Conservation (phyloP, 1,140 invertebrate genomes). For the Nixonia krombeini region DNA sequence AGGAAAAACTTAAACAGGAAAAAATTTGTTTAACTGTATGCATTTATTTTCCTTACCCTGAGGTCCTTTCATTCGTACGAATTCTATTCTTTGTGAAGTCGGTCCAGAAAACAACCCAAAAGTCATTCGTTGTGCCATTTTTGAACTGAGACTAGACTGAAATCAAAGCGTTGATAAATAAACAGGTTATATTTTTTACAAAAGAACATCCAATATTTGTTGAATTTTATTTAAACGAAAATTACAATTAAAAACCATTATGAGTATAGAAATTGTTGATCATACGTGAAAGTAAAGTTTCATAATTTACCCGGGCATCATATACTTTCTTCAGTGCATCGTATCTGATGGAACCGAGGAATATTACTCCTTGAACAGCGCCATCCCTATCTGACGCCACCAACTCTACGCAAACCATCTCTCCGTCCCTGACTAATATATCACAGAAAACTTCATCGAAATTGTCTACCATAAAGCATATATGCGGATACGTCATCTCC, state of each 20-base stretch:
- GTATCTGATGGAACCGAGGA: conserved; percentile 96
- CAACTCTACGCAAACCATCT: conserved; percentile 98
- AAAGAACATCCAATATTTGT: too few species aligned
- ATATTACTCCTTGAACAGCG: conserved; percentile 91
- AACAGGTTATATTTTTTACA: too few species aligned
- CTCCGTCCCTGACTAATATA: conserved; percentile 95
- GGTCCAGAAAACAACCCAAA: conserved; percentile 89
- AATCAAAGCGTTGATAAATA: conserved; percentile 2
- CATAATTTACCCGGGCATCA: conserved; percentile 90
- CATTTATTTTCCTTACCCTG: conserved; percentile 73
- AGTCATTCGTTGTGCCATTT: conserved; percentile 96
- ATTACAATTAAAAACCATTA: too few species aligned
- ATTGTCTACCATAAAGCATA: conserved; percentile 99
- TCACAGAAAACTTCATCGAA: conserved; percentile 99
- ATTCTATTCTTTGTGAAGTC: conserved; percentile 91
- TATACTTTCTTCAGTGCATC: conserved; percentile 97
- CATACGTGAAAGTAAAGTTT: conserved; percentile 9
- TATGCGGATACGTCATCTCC: conserved; percentile 98
- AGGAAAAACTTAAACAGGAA: too few species aligned
- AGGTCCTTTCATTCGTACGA: conserved; percentile 97
- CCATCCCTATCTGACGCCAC: conserved; percentile 90
- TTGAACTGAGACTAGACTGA: conserved; percentile 93
- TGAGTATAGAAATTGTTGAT: not conserved
- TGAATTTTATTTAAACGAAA: too few species aligned
- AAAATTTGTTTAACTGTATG: too few species aligned